Percentiles rank a stretch among this genome's conserved stretches.
phyloP scores from a whole-genome alignment of 2,113 vertebrate genomes.

The Hippocampus abdominalis region DNA sequence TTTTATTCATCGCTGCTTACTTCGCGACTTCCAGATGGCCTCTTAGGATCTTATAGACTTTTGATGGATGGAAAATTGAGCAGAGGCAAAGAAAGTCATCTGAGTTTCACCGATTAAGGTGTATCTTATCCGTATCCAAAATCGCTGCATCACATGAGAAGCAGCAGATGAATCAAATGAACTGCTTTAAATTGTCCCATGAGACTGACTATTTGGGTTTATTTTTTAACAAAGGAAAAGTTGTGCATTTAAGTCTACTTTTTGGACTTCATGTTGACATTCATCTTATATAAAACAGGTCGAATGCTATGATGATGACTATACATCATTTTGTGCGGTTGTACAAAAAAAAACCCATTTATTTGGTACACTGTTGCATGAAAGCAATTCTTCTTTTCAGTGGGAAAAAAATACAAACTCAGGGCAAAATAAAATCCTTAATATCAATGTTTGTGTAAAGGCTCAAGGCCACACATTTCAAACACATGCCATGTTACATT shows the following conservation, averaged over 20 bases:
- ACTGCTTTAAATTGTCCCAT: slow-evolving; percentile 3
- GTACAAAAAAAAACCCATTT: neutral
- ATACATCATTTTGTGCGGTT: no score
- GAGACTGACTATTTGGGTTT: neutral
- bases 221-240: neutral
- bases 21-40: slow-evolving; percentile 42
- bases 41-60: slow-evolving; percentile 15
- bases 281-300: neutral
- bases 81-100: slow-evolving; percentile 20
- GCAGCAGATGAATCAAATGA: slow-evolving; percentile 1
- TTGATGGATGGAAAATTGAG: slow-evolving; percentile 21
- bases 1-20: slow-evolving; percentile 37
- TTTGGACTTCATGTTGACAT: neutral
- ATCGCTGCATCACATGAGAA: slow-evolving; percentile 9
- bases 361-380: neutral
- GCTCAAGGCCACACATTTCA: no score
- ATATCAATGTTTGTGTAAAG: no score
- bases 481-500: no score
- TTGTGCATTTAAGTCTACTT: neutral
- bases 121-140: neutral
- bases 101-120: slow-evolving; percentile 11
- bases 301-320: no score
- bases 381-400: neutral
- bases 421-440: no score
- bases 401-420: no score